A percentile compares a stretch with the other conserved stretches of the same genome.
phyloP scores from a whole-genome alignment of 92 coral and sea anemone genomes.

The Anthopleura xanthogrammica region DNA sequence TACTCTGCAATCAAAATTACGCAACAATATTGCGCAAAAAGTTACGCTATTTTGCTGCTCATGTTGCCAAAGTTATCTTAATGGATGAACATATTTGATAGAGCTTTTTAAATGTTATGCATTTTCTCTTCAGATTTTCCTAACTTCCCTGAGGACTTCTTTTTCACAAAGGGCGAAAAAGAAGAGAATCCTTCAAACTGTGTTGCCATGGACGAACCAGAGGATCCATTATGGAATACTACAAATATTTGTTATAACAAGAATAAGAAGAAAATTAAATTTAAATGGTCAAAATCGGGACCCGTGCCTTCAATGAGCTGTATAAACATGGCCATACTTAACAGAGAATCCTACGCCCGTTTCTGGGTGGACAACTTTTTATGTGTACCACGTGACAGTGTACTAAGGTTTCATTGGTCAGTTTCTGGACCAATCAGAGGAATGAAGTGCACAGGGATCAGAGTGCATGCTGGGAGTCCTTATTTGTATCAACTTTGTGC shows the following conservation, averaged over 20 bases:
- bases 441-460: conserved; percentile 20
- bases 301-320: conserved; percentile 36
- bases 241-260: conserved; percentile 71
- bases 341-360: conserved; percentile 6
- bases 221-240: conserved; percentile 50
- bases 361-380: conserved; percentile 48
- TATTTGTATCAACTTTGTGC: conserved; percentile 32
- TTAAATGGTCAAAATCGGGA: conserved; percentile 66
- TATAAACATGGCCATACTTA: conserved; percentile 36
- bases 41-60: too few species aligned
- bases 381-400: conserved; percentile 53
- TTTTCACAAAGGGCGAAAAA: conserved; percentile 45
- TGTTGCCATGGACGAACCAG: conserved; percentile 59
- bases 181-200: conserved; percentile 41
- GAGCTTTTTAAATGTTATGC: too few species aligned
- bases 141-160: conserved; percentile 82
- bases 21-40: too few species aligned
- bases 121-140: conserved; percentile 57
- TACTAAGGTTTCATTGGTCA: conserved; percentile 49
- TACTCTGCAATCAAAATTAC: too few species aligned
- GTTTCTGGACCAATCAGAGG: conserved; percentile 31
- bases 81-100: too few species aligned
- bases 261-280: conserved; percentile 51
- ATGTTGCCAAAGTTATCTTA: too few species aligned
- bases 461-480: not conserved